Evolutionary conservation across 2,113 vertebrate genomes (phyloP).

Genomic region (Hystrix brachyura): DNA sequence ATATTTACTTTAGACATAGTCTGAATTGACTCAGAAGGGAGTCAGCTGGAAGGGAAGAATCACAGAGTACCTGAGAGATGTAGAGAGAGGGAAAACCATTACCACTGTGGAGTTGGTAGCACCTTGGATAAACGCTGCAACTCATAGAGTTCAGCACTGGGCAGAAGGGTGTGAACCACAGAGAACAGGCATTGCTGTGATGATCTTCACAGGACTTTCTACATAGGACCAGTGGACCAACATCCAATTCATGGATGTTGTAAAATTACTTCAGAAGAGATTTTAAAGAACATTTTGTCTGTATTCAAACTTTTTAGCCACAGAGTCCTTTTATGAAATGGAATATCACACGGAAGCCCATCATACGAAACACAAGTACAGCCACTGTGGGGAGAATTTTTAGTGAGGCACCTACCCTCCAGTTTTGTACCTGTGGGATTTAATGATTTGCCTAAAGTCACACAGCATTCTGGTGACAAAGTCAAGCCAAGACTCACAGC

Average conservation of each 20-base stretch:
- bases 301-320: background rate
- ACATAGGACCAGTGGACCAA: background rate
- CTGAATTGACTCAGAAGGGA: background rate
- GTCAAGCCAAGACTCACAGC: background rate
- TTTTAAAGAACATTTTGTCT: background rate
- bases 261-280: background rate
- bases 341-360: background rate
- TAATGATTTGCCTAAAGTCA: background rate
- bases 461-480: background rate
- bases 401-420: background rate
- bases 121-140: background rate
- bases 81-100: background rate
- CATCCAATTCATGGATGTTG: background rate
- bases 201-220: background rate
- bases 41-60: background rate
- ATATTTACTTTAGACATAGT: slow-evolving; percentile 38
- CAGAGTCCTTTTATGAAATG: background rate
- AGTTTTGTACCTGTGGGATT: background rate
- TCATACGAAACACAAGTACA: background rate
- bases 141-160: background rate
- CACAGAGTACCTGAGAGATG: background rate
- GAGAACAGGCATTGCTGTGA: background rate
- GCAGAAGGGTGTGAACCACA: background rate
- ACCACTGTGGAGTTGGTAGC: background rate
- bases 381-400: background rate